These are phyloP conservation scores for Eolophus roseicapilla DNA, from an alignment of 2,113 vertebrate genomes.

Conservation along the genomic window DNA sequence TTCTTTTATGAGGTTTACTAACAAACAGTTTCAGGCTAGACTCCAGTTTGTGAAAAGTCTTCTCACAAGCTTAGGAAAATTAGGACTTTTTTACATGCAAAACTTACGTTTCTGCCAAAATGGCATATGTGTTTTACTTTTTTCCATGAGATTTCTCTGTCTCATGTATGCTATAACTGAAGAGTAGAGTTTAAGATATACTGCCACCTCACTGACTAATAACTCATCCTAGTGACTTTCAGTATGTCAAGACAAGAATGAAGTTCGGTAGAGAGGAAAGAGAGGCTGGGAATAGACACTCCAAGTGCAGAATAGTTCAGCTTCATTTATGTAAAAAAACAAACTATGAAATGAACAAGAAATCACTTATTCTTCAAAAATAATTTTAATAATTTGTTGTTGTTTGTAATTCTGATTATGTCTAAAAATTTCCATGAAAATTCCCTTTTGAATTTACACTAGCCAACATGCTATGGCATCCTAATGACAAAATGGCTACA, in stretches of 20 bases:
- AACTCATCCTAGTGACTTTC: background rate
- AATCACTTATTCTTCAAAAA: background rate
- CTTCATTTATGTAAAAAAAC: background rate
- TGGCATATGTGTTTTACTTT: background rate
- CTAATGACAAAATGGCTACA: background rate
- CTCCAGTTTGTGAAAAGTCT: background rate
- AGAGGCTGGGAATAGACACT: background rate
- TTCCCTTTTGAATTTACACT: background rate
- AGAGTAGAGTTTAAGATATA: background rate
- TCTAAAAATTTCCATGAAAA: background rate
- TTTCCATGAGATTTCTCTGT: background rate
- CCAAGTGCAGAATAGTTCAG: background rate
- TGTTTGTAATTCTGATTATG: background rate
- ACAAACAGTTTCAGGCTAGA: background rate
- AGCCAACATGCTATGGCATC: background rate
- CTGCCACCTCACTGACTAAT: background rate
- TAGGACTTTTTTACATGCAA: background rate
- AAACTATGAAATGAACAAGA: background rate
- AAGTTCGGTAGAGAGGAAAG: background rate
- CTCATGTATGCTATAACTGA: background rate
- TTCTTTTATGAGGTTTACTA: background rate
- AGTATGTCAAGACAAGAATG: background rate
- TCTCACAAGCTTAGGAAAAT: background rate
- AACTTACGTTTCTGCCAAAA: background rate
- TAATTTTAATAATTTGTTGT: background rate